Evolutionary conservation across 2,888 invertebrate species (phyloP), one percentile per base, ranked within the genome.

Genomic region (Lithophane semibrunnea): DNA sequence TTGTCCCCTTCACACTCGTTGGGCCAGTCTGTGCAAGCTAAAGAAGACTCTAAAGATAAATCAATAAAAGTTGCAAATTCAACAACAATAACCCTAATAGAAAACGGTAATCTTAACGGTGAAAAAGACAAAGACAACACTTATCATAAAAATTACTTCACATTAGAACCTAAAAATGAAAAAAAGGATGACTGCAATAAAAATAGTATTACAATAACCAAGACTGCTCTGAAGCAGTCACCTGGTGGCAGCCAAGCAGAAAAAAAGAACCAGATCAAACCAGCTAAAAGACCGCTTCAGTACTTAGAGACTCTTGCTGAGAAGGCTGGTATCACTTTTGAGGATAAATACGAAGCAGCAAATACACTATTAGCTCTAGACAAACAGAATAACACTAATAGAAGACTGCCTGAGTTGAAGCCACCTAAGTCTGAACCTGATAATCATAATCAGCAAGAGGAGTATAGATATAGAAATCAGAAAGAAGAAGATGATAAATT

Each of bases 321-420:
- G 90, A 98, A 98, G 88, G 98, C 98, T 71, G 98, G 98, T 3
- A 98, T 98, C 21, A 98, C 98, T 29, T 97, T 98, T 90, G 98
- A 98, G 91, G 98, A 98, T 92, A 98, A 98, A 93, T 98, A 98
- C 96, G 98, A 98, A 93, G 97, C 97, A 79, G 97, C 98, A 8
- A 97, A 97, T 87, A 97, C 97, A 76, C 93, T 97, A 89, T 92
- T 97, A 88, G 97, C 97, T 84, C 95, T 98, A 93, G 98, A 98
- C 90, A 97, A 97, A 90, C 97, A 97, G 86, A 97, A 97, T 90
- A 97, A 93, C 88, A 94, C 95, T 79, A 95, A 91, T 79, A 91
- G 94, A 80, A 93, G 96, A 86, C 92, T 94, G n/a, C 91, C 90
- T 0, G 96, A 96, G 60, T 81, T 96, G 5, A 96, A 96, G 88